phyloP scores from a whole-genome alignment of 2,888 invertebrate genomes.

The Phanerotoma sp. region DNA sequence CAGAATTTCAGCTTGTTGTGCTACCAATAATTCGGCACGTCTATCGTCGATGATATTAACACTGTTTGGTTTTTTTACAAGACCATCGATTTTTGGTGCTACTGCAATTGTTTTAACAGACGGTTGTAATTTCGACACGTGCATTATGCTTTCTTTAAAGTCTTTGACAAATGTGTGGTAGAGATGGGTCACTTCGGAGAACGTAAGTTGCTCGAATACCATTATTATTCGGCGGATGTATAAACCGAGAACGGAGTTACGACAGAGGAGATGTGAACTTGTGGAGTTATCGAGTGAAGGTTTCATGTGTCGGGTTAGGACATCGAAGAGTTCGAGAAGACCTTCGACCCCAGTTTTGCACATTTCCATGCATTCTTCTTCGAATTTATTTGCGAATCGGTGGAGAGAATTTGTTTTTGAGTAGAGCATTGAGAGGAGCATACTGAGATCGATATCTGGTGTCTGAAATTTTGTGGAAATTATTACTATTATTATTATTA shows the following conservation, averaged over 20 bases:
- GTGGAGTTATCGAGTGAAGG: slow-evolving; percentile 46
- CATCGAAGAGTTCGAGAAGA: slow-evolving; percentile 65
- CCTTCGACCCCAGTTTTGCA: slow-evolving; percentile 61
- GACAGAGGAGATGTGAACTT: slow-evolving; percentile 42
- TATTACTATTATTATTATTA: no score
- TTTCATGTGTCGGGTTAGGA: slow-evolving; percentile 68
- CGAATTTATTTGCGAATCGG: slow-evolving; percentile 64
- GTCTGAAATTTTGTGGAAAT: no score
- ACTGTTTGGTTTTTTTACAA: slow-evolving; percentile 26
- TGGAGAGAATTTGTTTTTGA: slow-evolving; percentile 64
- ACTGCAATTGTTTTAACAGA: no score
- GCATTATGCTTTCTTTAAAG: slow-evolving; percentile 43
- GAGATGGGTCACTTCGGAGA: slow-evolving; percentile 77
- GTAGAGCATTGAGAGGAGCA: slow-evolving; percentile 67
- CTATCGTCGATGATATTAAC: slow-evolving; percentile 79
- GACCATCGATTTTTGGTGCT: no score
- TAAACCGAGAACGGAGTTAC: slow-evolving; percentile 65
- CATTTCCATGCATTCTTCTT: slow-evolving; percentile 63
- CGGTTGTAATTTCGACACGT: no score
- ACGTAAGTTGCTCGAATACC: slow-evolving; percentile 79
- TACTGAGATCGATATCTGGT: slow-evolving; percentile 74
- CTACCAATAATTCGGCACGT: slow-evolving; percentile 87
- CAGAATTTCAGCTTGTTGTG: slow-evolving; percentile 80
- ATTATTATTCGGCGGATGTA: slow-evolving; percentile 81
- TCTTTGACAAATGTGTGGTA: slow-evolving; percentile 73